phyloP scores from a whole-genome alignment of 2,888 invertebrate genomes.

The Seira ritae region DNA sequence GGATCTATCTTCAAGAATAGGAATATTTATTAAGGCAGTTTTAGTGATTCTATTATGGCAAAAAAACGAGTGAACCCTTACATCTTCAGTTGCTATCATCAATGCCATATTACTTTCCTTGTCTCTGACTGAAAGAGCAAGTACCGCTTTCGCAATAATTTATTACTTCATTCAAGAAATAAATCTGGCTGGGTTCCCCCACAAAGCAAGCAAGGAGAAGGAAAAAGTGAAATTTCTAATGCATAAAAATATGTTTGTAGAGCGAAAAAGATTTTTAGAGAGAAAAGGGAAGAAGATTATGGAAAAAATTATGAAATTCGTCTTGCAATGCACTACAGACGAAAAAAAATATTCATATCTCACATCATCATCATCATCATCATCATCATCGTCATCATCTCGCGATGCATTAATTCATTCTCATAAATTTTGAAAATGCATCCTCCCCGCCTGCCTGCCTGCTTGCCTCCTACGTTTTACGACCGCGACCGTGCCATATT shows the following conservation, averaged over 20 bases:
- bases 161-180: not conserved
- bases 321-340: not conserved
- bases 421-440: slow-evolving; percentile 2
- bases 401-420: not conserved
- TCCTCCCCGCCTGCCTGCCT: not conserved
- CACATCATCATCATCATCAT: not conserved
- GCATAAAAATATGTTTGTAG: not conserved
- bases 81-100: not conserved
- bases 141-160: not conserved
- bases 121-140: not conserved
- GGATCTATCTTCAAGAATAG: slow-evolving; percentile 4
- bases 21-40: not conserved
- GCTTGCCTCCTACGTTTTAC: slow-evolving; percentile 13
- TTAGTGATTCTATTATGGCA: no score
- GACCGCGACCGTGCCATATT: not conserved
- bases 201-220: no score
- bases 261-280: not conserved
- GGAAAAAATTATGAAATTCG: not conserved
- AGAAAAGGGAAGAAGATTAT: not conserved
- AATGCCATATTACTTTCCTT: slow-evolving; percentile 1
- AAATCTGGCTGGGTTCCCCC: no score
- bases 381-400: not conserved
- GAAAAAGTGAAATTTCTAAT: not conserved
- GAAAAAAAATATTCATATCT: not conserved
- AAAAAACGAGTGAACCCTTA: not conserved